These are phyloP conservation scores for Andrena fulva DNA, from an alignment of 2,888 invertebrate genomes.

Conservation along the genomic window DNA sequence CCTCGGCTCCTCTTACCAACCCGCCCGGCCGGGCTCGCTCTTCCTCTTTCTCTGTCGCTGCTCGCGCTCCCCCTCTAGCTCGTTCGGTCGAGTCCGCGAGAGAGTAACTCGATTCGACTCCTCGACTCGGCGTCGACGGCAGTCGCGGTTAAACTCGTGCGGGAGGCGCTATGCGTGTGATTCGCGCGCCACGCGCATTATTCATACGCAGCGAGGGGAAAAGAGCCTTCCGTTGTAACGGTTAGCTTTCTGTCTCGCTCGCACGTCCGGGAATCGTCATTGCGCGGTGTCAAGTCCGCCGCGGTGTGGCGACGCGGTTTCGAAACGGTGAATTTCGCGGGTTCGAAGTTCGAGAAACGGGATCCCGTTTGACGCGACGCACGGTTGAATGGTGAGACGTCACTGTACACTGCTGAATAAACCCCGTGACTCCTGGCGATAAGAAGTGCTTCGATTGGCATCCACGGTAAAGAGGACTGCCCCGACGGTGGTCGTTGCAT, in stretches of 20 bases:
- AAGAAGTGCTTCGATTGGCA: neutral
- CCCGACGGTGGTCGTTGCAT: neutral
- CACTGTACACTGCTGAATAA: neutral
- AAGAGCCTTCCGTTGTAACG: slow-evolving; percentile 23
- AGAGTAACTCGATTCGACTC: slow-evolving; percentile 72
- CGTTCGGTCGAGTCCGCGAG: slow-evolving; percentile 61
- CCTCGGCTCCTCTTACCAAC: slow-evolving; percentile 13
- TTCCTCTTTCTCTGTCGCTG: slow-evolving; percentile 24
- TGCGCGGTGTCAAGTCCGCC: neutral
- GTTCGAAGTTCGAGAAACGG: neutral
- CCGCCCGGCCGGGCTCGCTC: neutral
- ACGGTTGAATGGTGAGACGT: neutral
- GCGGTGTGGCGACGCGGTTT: neutral
- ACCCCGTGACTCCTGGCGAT: neutral
- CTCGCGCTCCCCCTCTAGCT: slow-evolving; percentile 29
- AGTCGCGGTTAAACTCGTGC: slow-evolving; percentile 78
- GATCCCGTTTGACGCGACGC: neutral
- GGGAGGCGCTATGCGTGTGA: slow-evolving; percentile 64
- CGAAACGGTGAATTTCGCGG: neutral
- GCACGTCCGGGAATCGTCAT: neutral
- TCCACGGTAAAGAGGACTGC: neutral
- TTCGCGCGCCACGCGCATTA: slow-evolving; percentile 46
- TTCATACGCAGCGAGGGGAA: slow-evolving; percentile 30
- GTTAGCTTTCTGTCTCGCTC: slow-evolving; percentile 1
- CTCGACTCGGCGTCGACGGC: slow-evolving; percentile 67